Conservation (phyloP, 2,113 vertebrate genomes). For the Ceuthmochares aereus region DNA sequence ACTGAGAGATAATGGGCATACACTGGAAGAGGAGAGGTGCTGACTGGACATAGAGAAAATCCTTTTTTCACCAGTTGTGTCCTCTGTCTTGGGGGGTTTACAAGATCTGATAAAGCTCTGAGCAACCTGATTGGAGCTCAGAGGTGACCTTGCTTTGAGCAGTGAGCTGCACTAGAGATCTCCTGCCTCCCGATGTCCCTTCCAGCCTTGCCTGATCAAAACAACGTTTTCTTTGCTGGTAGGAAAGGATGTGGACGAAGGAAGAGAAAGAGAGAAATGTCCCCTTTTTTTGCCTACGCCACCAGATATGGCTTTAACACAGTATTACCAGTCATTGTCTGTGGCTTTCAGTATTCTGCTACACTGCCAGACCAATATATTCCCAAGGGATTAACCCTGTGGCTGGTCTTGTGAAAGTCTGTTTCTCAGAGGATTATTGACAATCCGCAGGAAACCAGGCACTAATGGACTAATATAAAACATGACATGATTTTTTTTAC, state of each 20-base stretch:
- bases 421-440: conserved; percentile 6
- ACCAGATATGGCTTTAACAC: background rate
- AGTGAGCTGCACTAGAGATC: background rate
- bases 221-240: background rate
- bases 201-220: background rate
- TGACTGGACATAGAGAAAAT: background rate
- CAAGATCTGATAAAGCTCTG: background rate
- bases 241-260: background rate
- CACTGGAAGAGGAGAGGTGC: background rate
- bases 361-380: background rate
- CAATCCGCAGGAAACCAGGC: background rate
- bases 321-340: background rate
- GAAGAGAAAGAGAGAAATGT: background rate
- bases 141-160: background rate
- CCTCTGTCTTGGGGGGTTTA: background rate
- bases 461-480: conserved; percentile 23
- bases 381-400: background rate
- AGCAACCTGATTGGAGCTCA: background rate
- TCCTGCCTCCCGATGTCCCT: background rate
- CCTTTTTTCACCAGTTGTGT: background rate
- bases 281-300: background rate
- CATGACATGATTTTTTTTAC: background rate
- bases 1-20: background rate
- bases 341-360: background rate
- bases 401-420: background rate